Evolutionary conservation across 2,888 invertebrate genomes (phyloP).

Genomic region (Sipha maydis): DNA sequence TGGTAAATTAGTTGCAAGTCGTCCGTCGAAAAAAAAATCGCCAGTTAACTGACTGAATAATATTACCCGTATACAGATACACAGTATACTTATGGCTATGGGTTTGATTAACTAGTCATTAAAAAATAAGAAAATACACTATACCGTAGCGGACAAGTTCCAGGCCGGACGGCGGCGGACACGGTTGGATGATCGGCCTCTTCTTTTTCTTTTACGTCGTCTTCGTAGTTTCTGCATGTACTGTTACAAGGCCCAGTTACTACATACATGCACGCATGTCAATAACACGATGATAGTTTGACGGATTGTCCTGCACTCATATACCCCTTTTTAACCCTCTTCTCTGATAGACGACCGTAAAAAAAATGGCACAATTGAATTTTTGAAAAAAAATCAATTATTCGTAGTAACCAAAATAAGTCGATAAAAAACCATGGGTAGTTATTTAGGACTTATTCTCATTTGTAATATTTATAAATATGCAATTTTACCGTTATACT

Average conservation of each 20-base stretch:
- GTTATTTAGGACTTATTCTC: not conserved
- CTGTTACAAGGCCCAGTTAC: conserved; percentile 52
- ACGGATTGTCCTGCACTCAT: too few relatives aligned
- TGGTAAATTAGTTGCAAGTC: not conserved
- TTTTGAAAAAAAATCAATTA: not conserved
- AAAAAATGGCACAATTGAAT: not conserved
- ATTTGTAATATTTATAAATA: not conserved
- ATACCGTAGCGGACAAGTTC: conserved; percentile 29
- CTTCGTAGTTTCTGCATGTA: conserved; percentile 37
- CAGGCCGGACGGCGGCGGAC: conserved; percentile 8
- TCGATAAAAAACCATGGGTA: too few relatives aligned
- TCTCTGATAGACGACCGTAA: not conserved
- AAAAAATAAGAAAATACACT: not conserved
- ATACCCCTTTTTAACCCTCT: too few relatives aligned
- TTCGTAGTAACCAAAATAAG: not conserved
- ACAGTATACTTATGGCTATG: not conserved
- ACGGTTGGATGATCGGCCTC: conserved; percentile 46
- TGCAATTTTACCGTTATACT: not conserved
- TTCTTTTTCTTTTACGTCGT: conserved; percentile 5
- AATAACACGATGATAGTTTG: not conserved
- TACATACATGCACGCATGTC: not conserved
- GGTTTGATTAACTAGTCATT: conserved; percentile 37
- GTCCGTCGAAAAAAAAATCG: not conserved
- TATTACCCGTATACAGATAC: not conserved
- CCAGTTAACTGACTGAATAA: not conserved